Base-by-base conservation (phyloP, 2,888 invertebrate species). In the Parnassius mnemosyne region DNA sequence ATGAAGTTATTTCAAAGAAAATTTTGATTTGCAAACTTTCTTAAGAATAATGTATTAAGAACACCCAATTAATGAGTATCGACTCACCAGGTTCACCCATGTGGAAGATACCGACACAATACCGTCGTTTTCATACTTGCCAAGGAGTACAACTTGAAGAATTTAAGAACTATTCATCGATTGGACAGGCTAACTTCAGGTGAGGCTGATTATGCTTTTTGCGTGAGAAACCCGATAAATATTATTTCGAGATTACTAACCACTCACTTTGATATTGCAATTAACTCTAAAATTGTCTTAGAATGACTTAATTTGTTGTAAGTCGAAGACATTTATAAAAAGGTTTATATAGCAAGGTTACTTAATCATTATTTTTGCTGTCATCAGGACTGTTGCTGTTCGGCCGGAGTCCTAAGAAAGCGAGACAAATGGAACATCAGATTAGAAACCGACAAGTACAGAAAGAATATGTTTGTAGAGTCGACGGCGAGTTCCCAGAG, bases 91-190 rank as follows among this genome's bases (percentile, higher is more conserved):
- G 97, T 98, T 65, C 99, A 99, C 87, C 99, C 99, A 3, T 99
- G 99, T 86, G 99, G 99, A 66, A 94, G 99, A 78, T 99, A 99
- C 90, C 94, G 98, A 60, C 97, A 98, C 92, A 99, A 99, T 90
- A 98, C 98, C 9, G 96, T 99, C 68, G 96, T 97, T 61, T 98
- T 97, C 85, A 98, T 99, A 77, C 93, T 99, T 77, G 97, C 98
- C 73, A 98, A 98, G 89, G 98, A 99, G 87, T 96, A 98, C 87
- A 97, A 97, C 88, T 92, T 97, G 89, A 96, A 97, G 86, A 97
- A 98, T 81, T 93, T 99, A 70, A 94, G 98, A 82, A 98, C 97
- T 71, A 97, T 98, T 75, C 98, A 99, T 92, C 94, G 99, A 78
- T 93, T 99, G 80, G 99, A 99, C 92, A 94, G 99, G 79, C 93